phyloP scores from a whole-genome alignment of 2,113 vertebrate species.

The Colistium nudipinnis region DNA sequence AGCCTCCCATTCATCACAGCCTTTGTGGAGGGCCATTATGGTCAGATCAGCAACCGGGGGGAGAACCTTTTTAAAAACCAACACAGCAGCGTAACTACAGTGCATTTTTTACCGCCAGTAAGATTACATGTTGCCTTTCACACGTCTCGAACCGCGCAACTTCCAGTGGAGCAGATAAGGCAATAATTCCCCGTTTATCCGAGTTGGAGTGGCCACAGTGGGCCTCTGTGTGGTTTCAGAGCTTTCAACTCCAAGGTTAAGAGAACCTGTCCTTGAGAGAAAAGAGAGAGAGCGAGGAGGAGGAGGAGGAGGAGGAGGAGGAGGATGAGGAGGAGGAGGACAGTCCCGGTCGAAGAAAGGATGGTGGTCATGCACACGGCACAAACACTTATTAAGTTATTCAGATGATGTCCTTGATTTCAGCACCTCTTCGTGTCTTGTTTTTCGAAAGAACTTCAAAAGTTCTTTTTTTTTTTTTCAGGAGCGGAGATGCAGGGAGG shows the following conservation, averaged over 20 bases:
- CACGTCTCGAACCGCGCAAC: constrained; percentile 22
- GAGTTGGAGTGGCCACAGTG: constrained; percentile 15
- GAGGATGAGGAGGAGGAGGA: constrained; percentile 45
- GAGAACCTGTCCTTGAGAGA: constrained; percentile 70
- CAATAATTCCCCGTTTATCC: constrained; percentile 26
- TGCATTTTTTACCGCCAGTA: constrained; percentile 6
- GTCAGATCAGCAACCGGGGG: constrained; percentile 20
- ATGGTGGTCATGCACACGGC: constrained; percentile 62
- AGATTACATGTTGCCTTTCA: constrained; percentile 8
- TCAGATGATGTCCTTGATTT: constrained; percentile 74
- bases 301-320: constrained; percentile 50
- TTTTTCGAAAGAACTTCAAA: constrained; percentile 75
- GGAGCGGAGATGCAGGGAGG: constrained; percentile 70
- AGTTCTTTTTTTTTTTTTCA: constrained; percentile 52
- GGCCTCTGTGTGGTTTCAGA: constrained; percentile 48
- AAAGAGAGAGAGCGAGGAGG: constrained; percentile 36
- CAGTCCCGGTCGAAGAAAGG: constrained; percentile 49
- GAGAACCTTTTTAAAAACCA: constrained; percentile 1
- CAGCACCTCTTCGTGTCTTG: constrained; percentile 67
- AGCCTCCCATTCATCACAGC: constrained; percentile 42
- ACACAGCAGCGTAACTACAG: constrained; percentile 10
- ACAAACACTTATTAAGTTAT: constrained; percentile 70
- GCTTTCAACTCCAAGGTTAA: constrained; percentile 69
- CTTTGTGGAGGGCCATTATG: neutral
- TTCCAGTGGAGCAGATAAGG: constrained; percentile 39